Evolutionary conservation across 2,888 invertebrate genomes (phyloP), one percentile per base, ranked within the genome.

Genomic region (Anaspis maculata): DNA sequence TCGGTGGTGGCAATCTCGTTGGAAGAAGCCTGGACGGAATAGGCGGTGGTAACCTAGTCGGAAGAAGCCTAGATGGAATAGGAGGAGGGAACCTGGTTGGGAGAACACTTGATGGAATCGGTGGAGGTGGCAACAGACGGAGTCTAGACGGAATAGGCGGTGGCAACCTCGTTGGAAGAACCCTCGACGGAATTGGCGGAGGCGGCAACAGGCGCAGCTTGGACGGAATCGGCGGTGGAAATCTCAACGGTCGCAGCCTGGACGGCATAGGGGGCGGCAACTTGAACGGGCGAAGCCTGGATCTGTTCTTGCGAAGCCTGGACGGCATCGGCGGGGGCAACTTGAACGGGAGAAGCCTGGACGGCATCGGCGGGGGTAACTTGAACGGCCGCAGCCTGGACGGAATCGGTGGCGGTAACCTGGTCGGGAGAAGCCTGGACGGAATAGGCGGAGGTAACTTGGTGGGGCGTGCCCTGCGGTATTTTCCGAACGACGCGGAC

Each of bases 251-350:
- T 7, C 32, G 44, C n/a, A 35, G 31, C 9, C 15, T 45, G 2
- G 44, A 47, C 12, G 34, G 32, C 11, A 45, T 49, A 27, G 48
- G 41, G n/a, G 44, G 44, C 4, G 44, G 40, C n/a, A 30, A 37
- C 30, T 30, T 48, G 14, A 32, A 23, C 2, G 46, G 46, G 9
- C 34, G 48, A 32, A 38, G 30, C 15, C 22, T 42, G 7, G n/a
- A n/a, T n/a, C n/a, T n/a, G n/a, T n/a, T n/a, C n/a, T n/a, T n/a
- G n/a, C n/a, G 49, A 30, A 41, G 41, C 24, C 19, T 51, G 5
- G 49, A 48, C 21, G 32, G 37, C 4, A 45, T 49, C 21, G 48
- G 46, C 5, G 48, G 49, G 1, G 47, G 44, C 9, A 29, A 39
- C 16, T 25, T 49, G 24, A 41, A 31, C 29, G 38, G 35, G 3